These are phyloP conservation scores for Aplysina aerophoba DNA, from an alignment of 37 sponge, comb jelly and placozoan species.

Conservation along the genomic window DNA sequence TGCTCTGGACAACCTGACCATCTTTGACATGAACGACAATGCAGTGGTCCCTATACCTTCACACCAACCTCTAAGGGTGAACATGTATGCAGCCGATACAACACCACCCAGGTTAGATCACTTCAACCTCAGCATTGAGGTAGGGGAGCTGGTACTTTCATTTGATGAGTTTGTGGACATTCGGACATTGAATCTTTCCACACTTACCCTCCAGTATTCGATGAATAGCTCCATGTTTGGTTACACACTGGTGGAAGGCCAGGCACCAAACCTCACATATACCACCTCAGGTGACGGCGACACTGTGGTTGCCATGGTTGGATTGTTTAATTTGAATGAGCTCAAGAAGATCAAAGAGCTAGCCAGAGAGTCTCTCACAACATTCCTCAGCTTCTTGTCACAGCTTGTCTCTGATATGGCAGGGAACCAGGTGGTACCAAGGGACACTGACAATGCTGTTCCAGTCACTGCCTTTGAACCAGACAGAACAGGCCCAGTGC, in stretches of 20 bases:
- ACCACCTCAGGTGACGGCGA: conserved; percentile 50
- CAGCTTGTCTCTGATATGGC: conserved; percentile 68
- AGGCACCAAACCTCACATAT: conserved; percentile 39
- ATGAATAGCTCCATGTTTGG: background rate
- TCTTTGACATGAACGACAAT: conserved; percentile 87
- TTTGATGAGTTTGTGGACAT: conserved; percentile 88
- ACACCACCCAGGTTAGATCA: conserved; percentile 52
- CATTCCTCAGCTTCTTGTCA: conserved; percentile 60
- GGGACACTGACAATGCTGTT: conserved; percentile 37
- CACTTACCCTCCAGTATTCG: conserved; percentile 56
- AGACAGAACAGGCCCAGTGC: conserved; percentile 61
- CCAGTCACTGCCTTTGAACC: conserved; percentile 47
- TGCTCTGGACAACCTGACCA: conserved; percentile 44
- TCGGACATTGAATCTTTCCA: conserved; percentile 59
- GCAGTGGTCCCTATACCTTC: conserved; percentile 44
- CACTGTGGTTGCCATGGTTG: conserved; percentile 55
- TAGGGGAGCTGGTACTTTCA: conserved; percentile 54
- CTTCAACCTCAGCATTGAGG: conserved; percentile 71
- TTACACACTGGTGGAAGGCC: conserved; percentile 57
- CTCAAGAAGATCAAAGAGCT: conserved; percentile 77
- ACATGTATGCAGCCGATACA: conserved; percentile 48
- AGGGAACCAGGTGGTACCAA: conserved; percentile 63
- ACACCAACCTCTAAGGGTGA: conserved; percentile 45
- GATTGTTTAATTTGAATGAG: conserved; percentile 71
- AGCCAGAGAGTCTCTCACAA: conserved; percentile 50